These are phyloP conservation scores for Orthosia cruda DNA, from an alignment of 2,888 invertebrate species.

Conservation along the genomic window DNA sequence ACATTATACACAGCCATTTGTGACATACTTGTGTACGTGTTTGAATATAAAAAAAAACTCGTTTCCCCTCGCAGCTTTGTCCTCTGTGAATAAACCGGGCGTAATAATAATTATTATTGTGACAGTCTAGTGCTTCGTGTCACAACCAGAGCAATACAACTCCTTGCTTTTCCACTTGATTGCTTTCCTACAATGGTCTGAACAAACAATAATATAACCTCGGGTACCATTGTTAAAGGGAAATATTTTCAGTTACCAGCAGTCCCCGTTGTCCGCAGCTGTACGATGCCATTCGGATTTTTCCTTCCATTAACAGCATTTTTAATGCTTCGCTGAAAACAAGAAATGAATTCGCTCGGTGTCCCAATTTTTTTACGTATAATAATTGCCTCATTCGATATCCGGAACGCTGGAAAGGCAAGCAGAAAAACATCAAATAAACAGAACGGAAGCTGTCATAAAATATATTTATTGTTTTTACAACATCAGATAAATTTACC, in stretches of 20 bases:
- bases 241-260: constrained; percentile 70
- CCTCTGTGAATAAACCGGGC: constrained; percentile 64
- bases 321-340: constrained; percentile 59
- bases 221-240: constrained; percentile 76
- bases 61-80: constrained; percentile 57
- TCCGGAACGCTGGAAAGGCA: constrained; percentile 12
- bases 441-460: not conserved
- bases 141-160: constrained; percentile 76
- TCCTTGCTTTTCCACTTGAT: constrained; percentile 83
- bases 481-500: not conserved
- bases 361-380: constrained; percentile 31
- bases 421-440: constrained; percentile 28
- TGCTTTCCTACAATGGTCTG: constrained; percentile 79
- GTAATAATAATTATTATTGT: constrained; percentile 76
- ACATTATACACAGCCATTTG: constrained; percentile 55
- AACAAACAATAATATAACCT: constrained; percentile 83
- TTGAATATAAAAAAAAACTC: constrained; percentile 49
- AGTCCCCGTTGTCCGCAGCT: constrained; percentile 60
- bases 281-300: constrained; percentile 63
- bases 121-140: constrained; percentile 69
- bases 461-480: not conserved
- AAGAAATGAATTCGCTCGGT: constrained; percentile 44
- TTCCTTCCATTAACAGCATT: constrained; percentile 65
- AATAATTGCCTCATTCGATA: constrained; percentile 41
- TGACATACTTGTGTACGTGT: constrained; percentile 44